phyloP scores from a whole-genome alignment of 2,113 vertebrate genomes.

The Lontra canadensis region DNA sequence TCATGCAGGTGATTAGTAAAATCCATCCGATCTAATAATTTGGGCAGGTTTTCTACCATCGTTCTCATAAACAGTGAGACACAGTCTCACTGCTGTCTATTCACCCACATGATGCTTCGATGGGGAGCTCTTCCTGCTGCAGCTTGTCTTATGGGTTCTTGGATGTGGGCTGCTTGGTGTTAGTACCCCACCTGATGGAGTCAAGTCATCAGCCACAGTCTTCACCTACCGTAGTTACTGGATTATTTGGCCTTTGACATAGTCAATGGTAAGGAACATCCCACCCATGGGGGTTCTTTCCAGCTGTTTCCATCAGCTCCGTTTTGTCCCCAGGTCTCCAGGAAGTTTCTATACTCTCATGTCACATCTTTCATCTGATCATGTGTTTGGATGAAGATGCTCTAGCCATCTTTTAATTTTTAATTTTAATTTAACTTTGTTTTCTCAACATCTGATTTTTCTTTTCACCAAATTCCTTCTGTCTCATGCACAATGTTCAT shows the following conservation, averaged over 20 bases:
- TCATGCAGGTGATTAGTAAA: not conserved
- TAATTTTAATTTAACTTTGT: not conserved
- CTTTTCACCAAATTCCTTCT: not conserved
- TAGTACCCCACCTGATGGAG: not conserved
- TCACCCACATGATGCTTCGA: not conserved
- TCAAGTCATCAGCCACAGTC: not conserved
- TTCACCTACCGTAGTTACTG: not conserved
- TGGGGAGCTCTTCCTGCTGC: not conserved
- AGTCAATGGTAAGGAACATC: not conserved
- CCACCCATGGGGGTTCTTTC: not conserved
- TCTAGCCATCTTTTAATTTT: not conserved
- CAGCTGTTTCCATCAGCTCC: not conserved
- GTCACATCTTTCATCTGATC: not conserved
- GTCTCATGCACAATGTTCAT: not conserved
- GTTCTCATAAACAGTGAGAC: not conserved
- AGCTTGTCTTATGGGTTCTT: not conserved
- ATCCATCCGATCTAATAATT: not conserved
- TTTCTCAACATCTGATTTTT: not conserved
- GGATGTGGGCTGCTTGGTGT: not conserved
- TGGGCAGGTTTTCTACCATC: not conserved
- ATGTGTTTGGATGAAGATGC: not conserved
- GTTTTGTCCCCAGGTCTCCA: not conserved
- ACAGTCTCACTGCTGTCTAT: not conserved
- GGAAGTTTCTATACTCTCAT: not conserved
- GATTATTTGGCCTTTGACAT: not conserved